Base-by-base conservation (phyloP, 2,797 vertebrate genomes). In the Periophthalmus magnuspinnatus region DNA sequence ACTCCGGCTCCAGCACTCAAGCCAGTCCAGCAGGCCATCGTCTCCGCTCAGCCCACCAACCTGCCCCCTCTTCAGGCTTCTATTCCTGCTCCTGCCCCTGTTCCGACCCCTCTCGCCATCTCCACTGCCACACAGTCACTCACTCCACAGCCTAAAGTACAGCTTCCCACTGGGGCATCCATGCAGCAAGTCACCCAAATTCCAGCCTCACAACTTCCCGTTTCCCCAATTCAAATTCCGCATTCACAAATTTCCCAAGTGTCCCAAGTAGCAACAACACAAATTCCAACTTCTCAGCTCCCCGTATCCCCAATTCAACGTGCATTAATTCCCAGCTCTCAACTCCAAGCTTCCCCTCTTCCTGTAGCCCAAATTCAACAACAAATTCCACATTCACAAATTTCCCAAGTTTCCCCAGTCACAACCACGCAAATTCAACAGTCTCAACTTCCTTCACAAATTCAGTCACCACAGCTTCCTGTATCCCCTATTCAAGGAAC, bases 121-220 rank as follows among this genome's bases (percentile, higher is more conserved):
- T 41, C 38, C 11, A 41, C 41, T 14, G 14, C 41, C 41, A 45
- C 41, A 16, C 41, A 14, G 41, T 14, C 41, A 5, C 41, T 45
- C 41, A 16, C 93, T 78, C 69, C 92, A 69, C 94, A 79, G 65
- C 85, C 91, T 45, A 94, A 90, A 86, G 79, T 90, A 78, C 84
- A 84, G 62, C 84, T 93, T 68, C 82, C 90, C 0, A 73, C 91
- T 11, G 87, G 91, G 0, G 79, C 91, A 41, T 94, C 90, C 14
- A n/a, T 87, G 79, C 89, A 85, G 76, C 91, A 88, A 68, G 80
- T 84, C 47, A 83, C 91, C 10, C 66, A 85, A 1, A 81, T 88
- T 69, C 87, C 87, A 78, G 88, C 89, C 54, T 59, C 57, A 0
- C 57, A 59, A 10, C 24, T 59, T 22, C 11, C 61, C 1, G 21